phyloP scores from a whole-genome alignment of 2,888 invertebrate genomes.

The Julus scandinavius region DNA sequence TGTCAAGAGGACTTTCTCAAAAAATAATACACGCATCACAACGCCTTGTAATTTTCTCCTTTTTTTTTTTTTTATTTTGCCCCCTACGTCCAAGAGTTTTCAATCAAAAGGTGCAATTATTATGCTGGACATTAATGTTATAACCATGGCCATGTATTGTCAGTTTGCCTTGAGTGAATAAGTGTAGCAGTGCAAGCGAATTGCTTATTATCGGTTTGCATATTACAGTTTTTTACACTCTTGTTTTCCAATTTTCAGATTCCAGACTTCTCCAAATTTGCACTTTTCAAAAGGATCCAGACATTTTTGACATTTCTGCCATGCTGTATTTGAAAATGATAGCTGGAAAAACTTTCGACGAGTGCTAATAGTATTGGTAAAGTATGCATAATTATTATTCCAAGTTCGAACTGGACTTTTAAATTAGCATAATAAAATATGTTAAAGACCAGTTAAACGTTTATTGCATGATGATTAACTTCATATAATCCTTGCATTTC shows the following conservation, averaged over 20 bases:
- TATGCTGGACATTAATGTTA: neutral
- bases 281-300: too few relatives aligned
- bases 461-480: too few relatives aligned
- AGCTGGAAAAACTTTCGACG: too few relatives aligned
- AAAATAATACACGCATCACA: neutral
- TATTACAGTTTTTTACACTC: neutral
- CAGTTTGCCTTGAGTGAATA: neutral
- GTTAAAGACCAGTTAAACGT: too few relatives aligned
- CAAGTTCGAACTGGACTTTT: too few relatives aligned
- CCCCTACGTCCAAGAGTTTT: neutral
- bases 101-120: conserved; percentile 29
- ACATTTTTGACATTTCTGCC: too few relatives aligned
- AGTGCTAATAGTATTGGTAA: too few relatives aligned
- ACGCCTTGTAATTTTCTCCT: conserved; percentile 33
- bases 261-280: neutral
- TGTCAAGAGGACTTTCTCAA: conserved; percentile 33
- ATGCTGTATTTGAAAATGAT: too few relatives aligned
- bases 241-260: neutral
- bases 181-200: neutral
- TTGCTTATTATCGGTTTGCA: neutral
- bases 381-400: too few relatives aligned
- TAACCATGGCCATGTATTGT: neutral
- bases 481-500: too few relatives aligned
- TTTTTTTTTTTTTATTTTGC: neutral
- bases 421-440: too few relatives aligned